Evolutionary conservation across 2,113 vertebrate species (phyloP).

Genomic region (Pagrus major): DNA sequence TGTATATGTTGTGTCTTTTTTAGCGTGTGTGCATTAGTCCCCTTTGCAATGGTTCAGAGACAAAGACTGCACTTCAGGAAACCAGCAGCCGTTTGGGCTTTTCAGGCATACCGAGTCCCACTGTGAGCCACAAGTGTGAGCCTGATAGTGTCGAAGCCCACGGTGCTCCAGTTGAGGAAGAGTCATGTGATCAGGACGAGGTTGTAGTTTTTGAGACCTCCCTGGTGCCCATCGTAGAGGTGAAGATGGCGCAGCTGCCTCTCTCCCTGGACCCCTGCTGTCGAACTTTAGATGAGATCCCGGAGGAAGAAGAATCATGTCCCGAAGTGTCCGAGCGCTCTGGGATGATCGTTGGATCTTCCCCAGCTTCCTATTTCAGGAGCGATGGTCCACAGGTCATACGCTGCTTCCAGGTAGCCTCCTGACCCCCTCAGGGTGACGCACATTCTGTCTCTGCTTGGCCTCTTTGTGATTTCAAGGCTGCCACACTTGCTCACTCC

Average conservation of each 20-base stretch:
- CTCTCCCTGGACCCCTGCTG: conserved; percentile 18
- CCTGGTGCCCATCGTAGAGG: conserved; percentile 66
- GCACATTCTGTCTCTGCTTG: conserved; percentile 59
- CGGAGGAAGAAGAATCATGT: conserved; percentile 48
- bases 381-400: conserved; percentile 72
- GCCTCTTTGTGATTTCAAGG: conserved; percentile 37
- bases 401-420: conserved; percentile 81
- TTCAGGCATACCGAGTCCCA: conserved; percentile 35
- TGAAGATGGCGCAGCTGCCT: conserved; percentile 63
- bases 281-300: conserved; percentile 58
- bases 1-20: conserved; percentile 71
- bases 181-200: conserved; percentile 58
- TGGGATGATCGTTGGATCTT: conserved; percentile 58
- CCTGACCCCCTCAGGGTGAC: conserved; percentile 33
- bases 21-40: conserved; percentile 72
- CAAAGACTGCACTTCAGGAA: conserved; percentile 55
- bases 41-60: conserved; percentile 59
- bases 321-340: conserved; percentile 31
- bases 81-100: conserved; percentile 49
- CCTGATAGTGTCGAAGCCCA: conserved; percentile 31
- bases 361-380: conserved; percentile 71
- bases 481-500: conserved; percentile 49
- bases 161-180: conserved; percentile 42
- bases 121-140: conserved; percentile 39
- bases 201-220: conserved; percentile 63